phyloP scores from a whole-genome alignment of 2,797 vertebrate species.

The Chelon labrosus region DNA sequence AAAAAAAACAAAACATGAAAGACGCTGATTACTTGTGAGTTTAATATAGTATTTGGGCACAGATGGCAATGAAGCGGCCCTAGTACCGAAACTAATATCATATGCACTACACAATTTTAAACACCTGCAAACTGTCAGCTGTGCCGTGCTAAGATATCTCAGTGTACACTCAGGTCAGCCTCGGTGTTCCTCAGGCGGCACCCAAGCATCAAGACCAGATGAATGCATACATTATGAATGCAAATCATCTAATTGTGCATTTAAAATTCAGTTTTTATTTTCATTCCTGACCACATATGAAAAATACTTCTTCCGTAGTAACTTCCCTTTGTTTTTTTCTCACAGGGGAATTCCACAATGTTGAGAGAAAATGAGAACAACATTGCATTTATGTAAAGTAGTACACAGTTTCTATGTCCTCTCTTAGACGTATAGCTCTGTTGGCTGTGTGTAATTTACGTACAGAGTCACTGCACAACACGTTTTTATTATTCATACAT shows the following conservation, averaged over 20 bases:
- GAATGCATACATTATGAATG: slow-evolving; percentile 6
- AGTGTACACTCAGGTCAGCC: neutral
- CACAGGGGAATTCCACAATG: neutral
- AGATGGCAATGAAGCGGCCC: too few relatives aligned
- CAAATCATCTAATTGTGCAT: slow-evolving; percentile 10
- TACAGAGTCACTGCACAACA: neutral
- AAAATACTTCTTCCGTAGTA: neutral
- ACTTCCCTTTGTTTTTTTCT: neutral
- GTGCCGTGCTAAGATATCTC: neutral
- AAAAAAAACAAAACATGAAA: neutral
- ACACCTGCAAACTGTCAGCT: slow-evolving; percentile 15
- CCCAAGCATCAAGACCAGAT: neutral
- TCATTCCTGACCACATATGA: neutral
- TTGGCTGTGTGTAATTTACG: slow-evolving; percentile 2
- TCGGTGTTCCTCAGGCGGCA: neutral
- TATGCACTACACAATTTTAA: too few relatives aligned
- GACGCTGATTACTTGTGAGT: neutral
- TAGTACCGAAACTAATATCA: too few relatives aligned
- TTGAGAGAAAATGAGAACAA: neutral
- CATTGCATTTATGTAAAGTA: slow-evolving; percentile 5
- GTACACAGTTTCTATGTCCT: neutral
- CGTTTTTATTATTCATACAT: too few relatives aligned
- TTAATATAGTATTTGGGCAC: neutral
- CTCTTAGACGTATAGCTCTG: slow-evolving; percentile 20
- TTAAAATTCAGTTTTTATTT: slow-evolving; percentile 1